Percentiles rank a stretch among this genome's conserved stretches.
Conservation (phyloP, 2,113 vertebrate species). For the Mustela lutreola region DNA sequence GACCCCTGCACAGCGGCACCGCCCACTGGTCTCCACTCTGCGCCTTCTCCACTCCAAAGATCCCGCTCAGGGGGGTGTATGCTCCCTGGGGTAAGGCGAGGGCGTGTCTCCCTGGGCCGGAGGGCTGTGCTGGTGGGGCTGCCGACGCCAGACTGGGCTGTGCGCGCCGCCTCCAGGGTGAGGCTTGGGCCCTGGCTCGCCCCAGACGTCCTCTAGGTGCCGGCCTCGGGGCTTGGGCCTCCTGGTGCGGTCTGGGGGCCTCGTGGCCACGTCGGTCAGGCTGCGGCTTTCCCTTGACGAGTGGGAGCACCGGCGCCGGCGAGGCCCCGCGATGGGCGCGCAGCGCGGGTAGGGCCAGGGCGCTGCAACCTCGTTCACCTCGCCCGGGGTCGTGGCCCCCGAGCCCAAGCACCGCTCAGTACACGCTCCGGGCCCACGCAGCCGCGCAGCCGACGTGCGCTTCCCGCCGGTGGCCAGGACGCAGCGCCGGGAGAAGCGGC, state of each 20-base stretch:
- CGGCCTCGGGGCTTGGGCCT: constrained; percentile 1
- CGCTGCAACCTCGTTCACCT: constrained; percentile 75
- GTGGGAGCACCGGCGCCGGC: neutral
- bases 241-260: neutral
- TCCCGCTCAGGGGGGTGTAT: neutral
- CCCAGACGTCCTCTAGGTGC: constrained; percentile 2
- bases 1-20: neutral
- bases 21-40: constrained; percentile 71
- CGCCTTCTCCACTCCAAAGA: neutral
- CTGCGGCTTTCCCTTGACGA: constrained; percentile 61
- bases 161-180: neutral
- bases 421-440: neutral
- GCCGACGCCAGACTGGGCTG: neutral
- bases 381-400: constrained; percentile 77
- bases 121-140: neutral
- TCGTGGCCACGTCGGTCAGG: constrained; percentile 46
- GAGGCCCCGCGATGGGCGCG: neutral
- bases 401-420: constrained; percentile 72
- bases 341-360: neutral
- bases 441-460: constrained; percentile 77
- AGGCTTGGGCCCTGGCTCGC: neutral
- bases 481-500: constrained; percentile 53
- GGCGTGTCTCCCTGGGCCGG: neutral
- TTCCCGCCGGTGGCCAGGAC: constrained; percentile 77
- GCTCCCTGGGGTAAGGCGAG: neutral